These are phyloP conservation scores for Phragmatobia fuliginosa DNA, from an alignment of 2,888 invertebrate genomes.

Conservation along the genomic window DNA sequence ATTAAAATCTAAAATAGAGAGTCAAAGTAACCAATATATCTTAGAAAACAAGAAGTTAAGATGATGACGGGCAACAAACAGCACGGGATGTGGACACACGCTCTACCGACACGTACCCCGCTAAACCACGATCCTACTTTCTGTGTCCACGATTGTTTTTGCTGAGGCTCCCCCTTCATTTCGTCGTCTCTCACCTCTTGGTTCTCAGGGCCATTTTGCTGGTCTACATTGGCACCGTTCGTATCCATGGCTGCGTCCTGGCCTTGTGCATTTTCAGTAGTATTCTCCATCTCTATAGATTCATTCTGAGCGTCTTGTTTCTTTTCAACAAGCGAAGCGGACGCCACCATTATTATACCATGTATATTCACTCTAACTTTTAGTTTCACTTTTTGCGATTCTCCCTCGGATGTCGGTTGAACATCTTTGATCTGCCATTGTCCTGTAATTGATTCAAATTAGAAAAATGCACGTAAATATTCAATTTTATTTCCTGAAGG, in stretches of 20 bases:
- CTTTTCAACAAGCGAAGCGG: conserved; percentile 94
- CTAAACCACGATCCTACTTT: conserved; percentile 90
- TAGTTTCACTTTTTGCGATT: conserved; percentile 97
- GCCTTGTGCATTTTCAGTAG: conserved; percentile 75
- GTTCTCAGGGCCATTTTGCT: conserved; percentile 77
- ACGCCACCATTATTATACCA: conserved; percentile 95
- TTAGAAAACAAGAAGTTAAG: conserved; percentile 32
- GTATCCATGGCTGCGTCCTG: conserved; percentile 82
- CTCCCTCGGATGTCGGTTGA: conserved; percentile 94
- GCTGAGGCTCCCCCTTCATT: conserved; percentile 77
- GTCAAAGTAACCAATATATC: conserved; percentile 48
- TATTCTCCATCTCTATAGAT: conserved; percentile 79
- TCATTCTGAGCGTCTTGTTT: conserved; percentile 85
- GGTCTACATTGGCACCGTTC: conserved; percentile 81
- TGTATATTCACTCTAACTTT: conserved; percentile 98
- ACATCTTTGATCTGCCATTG: conserved; percentile 93
- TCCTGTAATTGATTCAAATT: conserved; percentile 76
- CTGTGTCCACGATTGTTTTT: conserved; percentile 90
- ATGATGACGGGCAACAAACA: conserved; percentile 74
- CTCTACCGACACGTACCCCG: conserved; percentile 89
- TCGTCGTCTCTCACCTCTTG: conserved; percentile 84
- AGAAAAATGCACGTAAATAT: conserved; percentile 5
- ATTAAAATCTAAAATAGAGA: conserved; percentile 34
- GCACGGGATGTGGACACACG: conserved; percentile 70
- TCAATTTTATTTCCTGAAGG: too few relatives aligned